Evolutionary conservation across 2,888 invertebrate genomes (phyloP), one percentile per base, ranked within the genome.

Genomic region (Byasa hedistus): DNA sequence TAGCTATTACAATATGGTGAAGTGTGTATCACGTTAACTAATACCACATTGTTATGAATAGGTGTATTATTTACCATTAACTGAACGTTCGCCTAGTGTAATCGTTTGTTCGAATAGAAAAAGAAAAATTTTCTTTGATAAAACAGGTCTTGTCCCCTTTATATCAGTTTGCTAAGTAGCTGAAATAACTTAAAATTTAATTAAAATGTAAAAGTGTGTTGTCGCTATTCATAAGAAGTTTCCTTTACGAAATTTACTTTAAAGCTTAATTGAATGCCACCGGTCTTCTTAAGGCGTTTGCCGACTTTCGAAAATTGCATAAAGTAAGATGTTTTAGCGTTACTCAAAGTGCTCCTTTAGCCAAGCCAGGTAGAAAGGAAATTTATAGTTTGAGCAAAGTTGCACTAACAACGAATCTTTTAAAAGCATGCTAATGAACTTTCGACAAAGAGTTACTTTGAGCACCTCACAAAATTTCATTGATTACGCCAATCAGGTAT

Each of bases 341-440:
- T 39, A 44, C 48, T 63, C 56, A 63, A 63, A 57, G 57, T 57
- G 56, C 27, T 57, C 44, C 61, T 24, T 24, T 48, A 56, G 59
- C 19, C 19, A 57, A 48, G 56, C 17, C 48, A 57, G 57, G 56
- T 63, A 57, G 21, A 63, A 63, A 63, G 62, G 56, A 44, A 63
- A 63, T 57, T 63, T 57, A 17, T 56, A 63, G 56, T 63, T 63
- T 39, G 57, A 63, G 57, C 27, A 21, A 63, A 63, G 56, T 63
- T 63, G 62, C 56, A 7, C 39, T 56, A 57, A 21, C 62, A 63
- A 57, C 48, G 62, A 63, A 57, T 63, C 57, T 63, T 62, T 63
- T 44, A 63, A 57, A 57, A 63, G 62, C 62, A 63, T 63, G 62
- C 56, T 63, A 63, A 63, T 63, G 62, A 63, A 63, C 56, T 48